Evolutionary conservation across 2,113 vertebrate genomes (phyloP).

Genomic region (Eulacestoma nigropectus): DNA sequence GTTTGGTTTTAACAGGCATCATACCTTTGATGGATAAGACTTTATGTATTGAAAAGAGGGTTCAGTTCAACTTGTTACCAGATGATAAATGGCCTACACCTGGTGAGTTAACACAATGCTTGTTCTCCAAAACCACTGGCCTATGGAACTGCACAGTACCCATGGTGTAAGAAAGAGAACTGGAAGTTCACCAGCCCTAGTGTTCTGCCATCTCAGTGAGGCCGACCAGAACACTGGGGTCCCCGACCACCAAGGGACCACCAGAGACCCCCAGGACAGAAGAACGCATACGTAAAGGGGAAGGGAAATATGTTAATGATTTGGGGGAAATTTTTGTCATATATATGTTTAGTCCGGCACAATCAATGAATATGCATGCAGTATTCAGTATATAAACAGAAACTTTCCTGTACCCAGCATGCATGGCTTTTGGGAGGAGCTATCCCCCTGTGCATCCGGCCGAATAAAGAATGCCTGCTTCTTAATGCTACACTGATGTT

Average conservation of each 20-base stretch:
- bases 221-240: not conserved
- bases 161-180: not conserved
- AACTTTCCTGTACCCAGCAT: not conserved
- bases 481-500: not conserved
- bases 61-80: not conserved
- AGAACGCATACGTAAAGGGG: fast-evolving
- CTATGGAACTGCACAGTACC: not conserved
- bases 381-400: not conserved
- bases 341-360: not conserved
- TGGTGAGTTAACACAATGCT: not conserved
- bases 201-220: not conserved
- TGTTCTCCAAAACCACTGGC: not conserved
- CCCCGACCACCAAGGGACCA: not conserved
- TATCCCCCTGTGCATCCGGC: no score
- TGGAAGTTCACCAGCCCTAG: not conserved
- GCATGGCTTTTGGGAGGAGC: not conserved
- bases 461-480: not conserved
- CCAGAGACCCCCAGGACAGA: not conserved
- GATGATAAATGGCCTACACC: not conserved
- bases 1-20: not conserved
- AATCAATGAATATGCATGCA: not conserved
- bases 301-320: not conserved
- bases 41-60: not conserved
- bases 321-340: not conserved
- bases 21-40: not conserved